Conservation (phyloP, 2,113 vertebrate species). For the Lethenteron camtschaticum region DNA sequence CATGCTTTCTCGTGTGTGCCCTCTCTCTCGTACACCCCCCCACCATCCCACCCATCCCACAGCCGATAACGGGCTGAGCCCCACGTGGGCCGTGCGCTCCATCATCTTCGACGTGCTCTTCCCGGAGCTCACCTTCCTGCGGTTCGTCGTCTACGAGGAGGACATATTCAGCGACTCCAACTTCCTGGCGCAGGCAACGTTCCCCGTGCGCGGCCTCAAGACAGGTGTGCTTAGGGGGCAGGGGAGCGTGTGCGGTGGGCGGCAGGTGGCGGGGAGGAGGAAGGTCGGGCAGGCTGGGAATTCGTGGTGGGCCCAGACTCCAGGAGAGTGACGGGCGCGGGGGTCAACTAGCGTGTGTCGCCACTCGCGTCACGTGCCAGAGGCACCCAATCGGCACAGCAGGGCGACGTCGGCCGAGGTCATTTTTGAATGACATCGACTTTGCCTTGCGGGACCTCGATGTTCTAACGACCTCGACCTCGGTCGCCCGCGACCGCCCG, state of each 20-base stretch:
- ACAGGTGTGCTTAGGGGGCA: constrained; percentile 30
- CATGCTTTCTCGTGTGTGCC: neutral
- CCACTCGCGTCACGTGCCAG: neutral
- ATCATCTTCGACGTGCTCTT: constrained; percentile 1
- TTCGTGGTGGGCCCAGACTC: neutral
- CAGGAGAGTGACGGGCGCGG: neutral
- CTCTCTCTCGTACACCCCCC: neutral
- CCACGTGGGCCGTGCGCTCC: neutral
- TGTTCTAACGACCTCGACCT: no score
- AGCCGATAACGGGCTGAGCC: constrained; percentile 3
- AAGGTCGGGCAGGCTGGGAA: neutral
- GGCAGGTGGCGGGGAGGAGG: neutral
- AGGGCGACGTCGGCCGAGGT: neutral
- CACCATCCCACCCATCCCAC: neutral
- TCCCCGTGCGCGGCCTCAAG: constrained; percentile 67
- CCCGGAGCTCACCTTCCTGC: constrained; percentile 54
- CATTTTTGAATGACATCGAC: no score
- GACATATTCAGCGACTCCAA: constrained; percentile 98
- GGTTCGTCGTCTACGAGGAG: constrained; percentile 85
- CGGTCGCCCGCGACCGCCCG: no score
- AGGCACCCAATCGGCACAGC: neutral
- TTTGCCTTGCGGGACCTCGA: no score
- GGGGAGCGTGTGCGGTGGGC: neutral
- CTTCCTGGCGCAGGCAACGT: constrained; percentile 79
- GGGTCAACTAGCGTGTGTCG: neutral